Evolutionary conservation across 2,888 invertebrate genomes (phyloP), one percentile per base, ranked within the genome.

Genomic region (Hyalella azteca): DNA sequence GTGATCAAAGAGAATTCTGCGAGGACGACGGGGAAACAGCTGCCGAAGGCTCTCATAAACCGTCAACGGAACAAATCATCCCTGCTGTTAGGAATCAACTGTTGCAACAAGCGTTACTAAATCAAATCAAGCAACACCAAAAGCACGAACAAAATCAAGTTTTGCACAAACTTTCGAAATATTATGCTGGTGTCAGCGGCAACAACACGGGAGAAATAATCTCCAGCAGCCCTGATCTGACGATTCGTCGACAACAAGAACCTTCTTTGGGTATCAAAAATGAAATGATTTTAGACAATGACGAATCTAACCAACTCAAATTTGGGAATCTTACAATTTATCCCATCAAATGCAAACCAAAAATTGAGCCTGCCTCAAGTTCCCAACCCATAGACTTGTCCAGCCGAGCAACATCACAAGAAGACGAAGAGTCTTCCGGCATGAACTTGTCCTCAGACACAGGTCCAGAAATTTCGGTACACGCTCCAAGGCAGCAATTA

Each of bases 291-390:
- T 1, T 45, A 3, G 75, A 29, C 26, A 75, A 75, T 29, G 75
- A 75, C 26, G 75, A 75, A 45, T 5, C 41, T 41, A 75, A 75
- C 22, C 75, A 75, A 22, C 75, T 75, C 3, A 41, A 75, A n/a
- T 75, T 45, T 75, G 75, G 75, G 3, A 75, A 75, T 45, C 29
- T 75, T 40, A 75, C 75, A 3, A 75, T 75, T 41, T 75, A 75
- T 75, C 75, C 75, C 19, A 29, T 75, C n/a, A 75, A 75, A 45
- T 26, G 36, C 36, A 75, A 75, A 41, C 19, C 45, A 4, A 75
- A 75, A 75, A 66, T 36, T 11, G 66, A 66, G 29, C 29, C 66
- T 19, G 15, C 45, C 11, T 11, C 45, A 9, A 9, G 15, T 15
- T 29, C 66, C 7, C 66, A 66, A 19, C 66, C 66, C 2, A 66